These are phyloP conservation scores for Thermophis baileyi DNA, from an alignment of 2,113 vertebrate genomes.

Conservation along the genomic window DNA sequence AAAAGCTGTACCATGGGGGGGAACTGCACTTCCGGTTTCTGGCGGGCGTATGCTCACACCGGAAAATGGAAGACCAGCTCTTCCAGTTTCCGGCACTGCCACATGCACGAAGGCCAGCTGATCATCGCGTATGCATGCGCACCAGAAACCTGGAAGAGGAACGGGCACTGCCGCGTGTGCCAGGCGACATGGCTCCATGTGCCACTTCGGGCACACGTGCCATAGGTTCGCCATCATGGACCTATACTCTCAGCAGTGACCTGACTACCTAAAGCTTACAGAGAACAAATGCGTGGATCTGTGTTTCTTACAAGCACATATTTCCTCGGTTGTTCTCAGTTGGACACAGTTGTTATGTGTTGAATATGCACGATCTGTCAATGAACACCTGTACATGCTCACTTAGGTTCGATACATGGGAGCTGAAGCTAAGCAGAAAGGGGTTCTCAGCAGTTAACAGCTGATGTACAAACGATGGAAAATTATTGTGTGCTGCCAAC, in stretches of 20 bases:
- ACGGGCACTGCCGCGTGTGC: too few relatives aligned
- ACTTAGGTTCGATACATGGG: not conserved
- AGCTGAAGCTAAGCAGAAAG: not conserved
- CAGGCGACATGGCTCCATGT: too few relatives aligned
- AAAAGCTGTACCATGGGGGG: not conserved
- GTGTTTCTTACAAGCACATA: rapidly evolving
- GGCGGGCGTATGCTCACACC: too few relatives aligned
- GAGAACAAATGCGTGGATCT: not conserved
- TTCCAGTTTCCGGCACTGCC: too few relatives aligned
- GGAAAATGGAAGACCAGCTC: too few relatives aligned
- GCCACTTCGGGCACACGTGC: too few relatives aligned
- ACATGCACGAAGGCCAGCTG: too few relatives aligned
- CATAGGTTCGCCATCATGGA: too few relatives aligned
- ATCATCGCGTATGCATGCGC: too few relatives aligned
- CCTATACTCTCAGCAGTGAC: slow-evolving; percentile 21
- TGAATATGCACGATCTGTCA: not conserved
- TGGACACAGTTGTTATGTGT: not conserved
- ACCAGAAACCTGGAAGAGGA: too few relatives aligned
- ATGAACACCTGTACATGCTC: not conserved
- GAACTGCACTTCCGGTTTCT: not conserved
- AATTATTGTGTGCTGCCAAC: not conserved
- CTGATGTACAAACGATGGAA: not conserved
- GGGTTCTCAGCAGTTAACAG: not conserved
- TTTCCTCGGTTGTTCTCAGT: slow-evolving; percentile 17
- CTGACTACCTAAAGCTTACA: not conserved